Base-by-base conservation (phyloP, 2,888 invertebrate species). In the Xanthia togata region DNA sequence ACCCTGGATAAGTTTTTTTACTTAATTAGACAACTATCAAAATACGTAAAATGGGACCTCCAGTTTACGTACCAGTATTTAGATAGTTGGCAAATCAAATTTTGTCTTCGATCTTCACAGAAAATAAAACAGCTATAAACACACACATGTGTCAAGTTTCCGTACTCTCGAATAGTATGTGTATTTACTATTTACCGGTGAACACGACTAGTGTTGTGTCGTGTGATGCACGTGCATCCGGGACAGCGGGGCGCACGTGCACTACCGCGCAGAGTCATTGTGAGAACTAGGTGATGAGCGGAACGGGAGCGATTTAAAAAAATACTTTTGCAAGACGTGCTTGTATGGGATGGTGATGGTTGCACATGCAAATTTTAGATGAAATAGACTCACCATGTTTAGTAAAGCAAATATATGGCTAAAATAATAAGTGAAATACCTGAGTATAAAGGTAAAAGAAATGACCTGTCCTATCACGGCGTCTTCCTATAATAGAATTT, bases 151-250 rank as follows among this genome's bases (percentile, higher is more conserved):
- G 64, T 74, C n/a, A 70, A 57, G 47, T 70, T 70, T 41, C 47
- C 59, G 47, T 82, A 69, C 65, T 70, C 65, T 84, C 57, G 41
- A 70, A 65, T 60, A 26, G 38, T 69, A 12, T 53, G 76, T 69
- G 59, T 83, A 62, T 70, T 63, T 26, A 64, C 55, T 82, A 82
- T 80, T 68, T 82, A 78, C 86, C 73, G 79, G 86, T 78, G 73
- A 50, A 70, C 74, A 74, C 71, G 71, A 85, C 55, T 55, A 70
- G 70, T 76, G 77, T 82, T 82, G 76, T 77, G 69, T 70, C 53
- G 71, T 77, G 79, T 50, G 83, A 70, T 83, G 84, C 92, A 93
- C 93, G 92, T 91, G 93, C 90, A 89, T 91, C 92, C 91, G 92
- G 92, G 90, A 90, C 81, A 77, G 41, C 76, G 57, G 78, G 75